A percentile compares a stretch with the other conserved stretches of the same genome.
These are phyloP conservation scores for Ceratosolen fusciceps DNA, from an alignment of 1,140 invertebrate species.

Conservation along the genomic window DNA sequence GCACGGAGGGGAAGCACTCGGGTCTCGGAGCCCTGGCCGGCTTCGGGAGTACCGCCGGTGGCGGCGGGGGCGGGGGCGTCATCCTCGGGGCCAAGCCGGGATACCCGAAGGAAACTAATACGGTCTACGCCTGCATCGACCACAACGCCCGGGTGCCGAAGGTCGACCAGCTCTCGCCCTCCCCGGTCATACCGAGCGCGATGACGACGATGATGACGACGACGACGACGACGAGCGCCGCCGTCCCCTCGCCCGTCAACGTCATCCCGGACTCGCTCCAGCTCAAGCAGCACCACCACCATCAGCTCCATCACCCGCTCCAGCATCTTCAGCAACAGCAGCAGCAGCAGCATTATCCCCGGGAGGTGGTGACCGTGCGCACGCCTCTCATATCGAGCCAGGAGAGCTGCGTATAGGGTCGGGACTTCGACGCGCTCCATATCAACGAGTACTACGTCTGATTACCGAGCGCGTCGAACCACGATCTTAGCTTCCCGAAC, in stretches of 20 bases:
- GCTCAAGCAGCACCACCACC: conserved; percentile 55
- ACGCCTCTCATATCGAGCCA: conserved; percentile 86
- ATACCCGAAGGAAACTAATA: conserved; percentile 69
- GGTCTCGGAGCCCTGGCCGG: conserved; percentile 57
- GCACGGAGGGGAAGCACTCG: conserved; percentile 69
- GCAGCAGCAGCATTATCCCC: conserved; percentile 66
- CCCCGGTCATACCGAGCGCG: too few relatives aligned
- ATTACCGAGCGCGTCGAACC: conserved; percentile 63
- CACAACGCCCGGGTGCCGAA: conserved; percentile 70
- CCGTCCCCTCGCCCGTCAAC: conserved; percentile 54
- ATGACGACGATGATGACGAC: conserved; percentile 72
- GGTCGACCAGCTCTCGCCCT: conserved; percentile 59
- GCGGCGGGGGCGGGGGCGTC: conserved; percentile 62
- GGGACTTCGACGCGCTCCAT: conserved; percentile 70
- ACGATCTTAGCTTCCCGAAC: conserved; percentile 10
- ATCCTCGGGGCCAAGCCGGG: conserved; percentile 63
- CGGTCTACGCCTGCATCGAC: conserved; percentile 81
- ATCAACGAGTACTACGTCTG: conserved; percentile 72
- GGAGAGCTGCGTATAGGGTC: conserved; percentile 85
- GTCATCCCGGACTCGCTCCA: too few relatives aligned
- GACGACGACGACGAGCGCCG: conserved; percentile 64
- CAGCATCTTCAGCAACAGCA: conserved; percentile 11
- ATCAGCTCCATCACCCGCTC: conserved; percentile 31
- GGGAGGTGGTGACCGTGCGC: conserved; percentile 85
- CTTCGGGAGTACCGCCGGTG: conserved; percentile 58